phyloP scores from a whole-genome alignment of 2,113 vertebrate species.

The Spilogale gracilis region DNA sequence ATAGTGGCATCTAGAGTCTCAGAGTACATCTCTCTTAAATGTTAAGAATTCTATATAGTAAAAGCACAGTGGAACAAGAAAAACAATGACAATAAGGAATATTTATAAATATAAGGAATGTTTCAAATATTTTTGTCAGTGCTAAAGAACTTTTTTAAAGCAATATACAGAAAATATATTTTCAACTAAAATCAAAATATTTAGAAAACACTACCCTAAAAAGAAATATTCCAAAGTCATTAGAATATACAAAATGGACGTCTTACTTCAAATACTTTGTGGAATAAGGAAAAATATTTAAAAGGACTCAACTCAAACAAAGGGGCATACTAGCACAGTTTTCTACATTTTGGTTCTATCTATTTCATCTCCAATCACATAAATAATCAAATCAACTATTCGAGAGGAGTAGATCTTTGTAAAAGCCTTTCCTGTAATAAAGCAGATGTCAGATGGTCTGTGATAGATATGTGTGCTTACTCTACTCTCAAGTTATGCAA shows the following conservation, averaged over 20 bases:
- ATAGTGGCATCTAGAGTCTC: not conserved
- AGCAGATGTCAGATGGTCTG: not conserved
- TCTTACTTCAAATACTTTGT: constrained; percentile 25
- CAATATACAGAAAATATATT: constrained; percentile 36
- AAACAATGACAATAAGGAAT: constrained; percentile 11
- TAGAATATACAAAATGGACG: constrained; percentile 20
- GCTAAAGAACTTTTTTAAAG: constrained; percentile 23
- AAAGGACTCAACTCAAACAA: not conserved
- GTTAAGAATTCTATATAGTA: not conserved
- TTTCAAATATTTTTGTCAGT: not conserved
- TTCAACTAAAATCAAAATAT: not conserved
- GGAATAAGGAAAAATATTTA: not conserved
- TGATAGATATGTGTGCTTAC: not conserved
- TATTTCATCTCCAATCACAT: not conserved
- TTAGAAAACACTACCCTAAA: constrained; percentile 56
- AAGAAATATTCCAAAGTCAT: constrained; percentile 18
- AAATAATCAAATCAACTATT: constrained; percentile 36
- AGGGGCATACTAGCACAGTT: not conserved
- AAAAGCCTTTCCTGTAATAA: not conserved
- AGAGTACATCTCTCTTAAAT: not conserved
- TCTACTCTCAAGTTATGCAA: not conserved
- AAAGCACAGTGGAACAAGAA: not conserved
- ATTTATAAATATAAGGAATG: constrained; percentile 34
- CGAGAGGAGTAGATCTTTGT: not conserved
- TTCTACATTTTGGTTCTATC: not conserved